Base-by-base conservation (phyloP, 2,888 invertebrate genomes). In the Pristionchus maxplancki region DNA sequence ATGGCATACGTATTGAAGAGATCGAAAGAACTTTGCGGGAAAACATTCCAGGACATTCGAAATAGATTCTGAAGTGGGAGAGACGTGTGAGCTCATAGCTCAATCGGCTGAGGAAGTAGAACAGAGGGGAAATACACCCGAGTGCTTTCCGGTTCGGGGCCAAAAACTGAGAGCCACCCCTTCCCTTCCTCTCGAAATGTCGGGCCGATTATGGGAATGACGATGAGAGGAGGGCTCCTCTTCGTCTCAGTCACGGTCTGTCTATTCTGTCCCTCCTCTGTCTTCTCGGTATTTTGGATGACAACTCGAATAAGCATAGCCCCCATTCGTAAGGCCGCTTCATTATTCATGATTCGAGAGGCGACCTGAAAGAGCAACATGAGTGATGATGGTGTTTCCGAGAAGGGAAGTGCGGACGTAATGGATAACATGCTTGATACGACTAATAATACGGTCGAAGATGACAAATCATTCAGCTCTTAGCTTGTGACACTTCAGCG, bases 281-380 rank as follows among this genome's bases (percentile, higher is more conserved):
- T n/a, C n/a, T 34, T 31, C 40, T 34, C 1, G 4, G 40, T 74
- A 17, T 74, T 40, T 40, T 24, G 40, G 28, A 6, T 31, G 67
- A 4, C n/a, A 37, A 71, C 24, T 71, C 37, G 40, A 40, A 20
- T 15, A 71, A 20, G 44, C n/a, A 34, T 3, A 8, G 24, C 24
- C 24, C 58, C 24, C 24, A 58, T 58, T 58, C 58, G 58, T n/a
- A n/a, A n/a, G 58, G 58, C 58, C 78, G 44, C 44, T 78, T 78
- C 78, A 78, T 78, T 78, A 78, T 78, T 78, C 78, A 78, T 78
- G 44, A 48, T 37, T 34, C 37, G 37, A 6, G 20, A 37, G 37
- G 31, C 15, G 17, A 37, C 34, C 71, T 71, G 37, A 71, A 58
- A 58, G 58, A 58, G 58, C n/a, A 58, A 58, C 58, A 58, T 58